These are phyloP conservation scores for Actinia tenebrosa DNA, from an alignment of 64 coral and sea anemone genomes.

Conservation along the genomic window DNA sequence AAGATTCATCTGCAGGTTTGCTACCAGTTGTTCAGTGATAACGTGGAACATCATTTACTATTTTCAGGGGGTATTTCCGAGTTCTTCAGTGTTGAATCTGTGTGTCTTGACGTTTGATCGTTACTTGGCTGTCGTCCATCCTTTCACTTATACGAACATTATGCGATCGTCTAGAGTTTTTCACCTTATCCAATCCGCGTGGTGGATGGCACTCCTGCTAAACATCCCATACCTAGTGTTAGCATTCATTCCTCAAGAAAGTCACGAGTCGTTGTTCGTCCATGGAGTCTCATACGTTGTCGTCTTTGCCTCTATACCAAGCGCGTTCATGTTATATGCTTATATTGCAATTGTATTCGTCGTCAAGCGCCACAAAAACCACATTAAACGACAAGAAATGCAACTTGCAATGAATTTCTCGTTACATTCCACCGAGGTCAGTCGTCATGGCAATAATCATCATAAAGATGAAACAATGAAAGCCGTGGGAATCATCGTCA, in stretches of 20 bases:
- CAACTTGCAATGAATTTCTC: neutral
- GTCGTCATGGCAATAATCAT: neutral
- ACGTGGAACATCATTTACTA: neutral
- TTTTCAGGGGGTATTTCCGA: neutral
- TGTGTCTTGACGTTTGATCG: slow-evolving; percentile 31
- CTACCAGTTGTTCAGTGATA: neutral
- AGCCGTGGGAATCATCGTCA: neutral
- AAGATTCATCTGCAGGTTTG: neutral
- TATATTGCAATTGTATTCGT: neutral
- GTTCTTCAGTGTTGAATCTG: slow-evolving; percentile 23
- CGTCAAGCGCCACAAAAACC: neutral
- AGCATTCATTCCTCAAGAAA: neutral
- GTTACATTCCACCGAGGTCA: neutral
- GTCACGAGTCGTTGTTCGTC: neutral
- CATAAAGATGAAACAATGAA: neutral
- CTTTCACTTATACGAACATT: neutral
- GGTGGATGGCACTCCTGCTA: neutral
- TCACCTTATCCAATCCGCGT: neutral
- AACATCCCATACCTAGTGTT: neutral
- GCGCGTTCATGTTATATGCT: neutral
- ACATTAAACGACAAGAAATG: neutral
- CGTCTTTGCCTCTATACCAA: neutral
- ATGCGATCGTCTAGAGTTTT: neutral
- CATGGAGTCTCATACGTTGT: neutral
- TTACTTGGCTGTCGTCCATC: slow-evolving; percentile 28